A percentile compares a stretch with the other conserved stretches of the same genome.
phyloP scores from a whole-genome alignment of 2,888 invertebrate species.

The Thysanoteuthis rhombus region DNA sequence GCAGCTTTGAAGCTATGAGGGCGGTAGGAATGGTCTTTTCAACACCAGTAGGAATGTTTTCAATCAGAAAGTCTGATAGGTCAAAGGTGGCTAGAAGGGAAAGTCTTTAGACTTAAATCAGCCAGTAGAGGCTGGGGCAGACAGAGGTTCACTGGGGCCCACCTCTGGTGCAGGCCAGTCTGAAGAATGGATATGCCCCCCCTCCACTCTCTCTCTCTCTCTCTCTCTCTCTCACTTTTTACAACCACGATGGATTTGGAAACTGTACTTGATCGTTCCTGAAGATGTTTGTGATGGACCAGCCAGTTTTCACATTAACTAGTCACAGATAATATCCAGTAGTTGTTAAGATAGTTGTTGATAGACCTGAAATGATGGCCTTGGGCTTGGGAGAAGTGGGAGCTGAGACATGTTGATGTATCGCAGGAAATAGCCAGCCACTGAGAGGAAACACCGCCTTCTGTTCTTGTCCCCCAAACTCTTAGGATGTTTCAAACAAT shows the following conservation, averaged over 20 bases:
- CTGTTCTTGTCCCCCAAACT: not conserved
- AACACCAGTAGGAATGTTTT: not conserved
- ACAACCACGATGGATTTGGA: not conserved
- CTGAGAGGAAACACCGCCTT: not conserved
- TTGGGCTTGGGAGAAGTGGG: not conserved
- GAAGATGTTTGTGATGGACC: not conserved
- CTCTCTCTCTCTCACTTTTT: not conserved
- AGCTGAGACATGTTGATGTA: not conserved
- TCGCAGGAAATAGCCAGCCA: not conserved
- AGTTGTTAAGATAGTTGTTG: slow-evolving; percentile 12
- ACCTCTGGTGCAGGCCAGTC: not conserved
- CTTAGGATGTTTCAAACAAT: not conserved
- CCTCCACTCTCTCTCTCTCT: not conserved
- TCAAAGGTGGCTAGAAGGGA: not conserved
- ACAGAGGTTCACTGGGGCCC: not conserved
- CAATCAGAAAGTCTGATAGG: slow-evolving; percentile 12
- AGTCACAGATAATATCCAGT: slow-evolving; percentile 12
- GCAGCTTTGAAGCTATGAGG: not conserved
- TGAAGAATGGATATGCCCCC: not conserved
- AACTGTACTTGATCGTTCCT: not conserved
- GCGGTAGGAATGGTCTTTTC: not conserved
- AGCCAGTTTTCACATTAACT: slow-evolving; percentile 12
- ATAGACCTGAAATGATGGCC: not conserved
- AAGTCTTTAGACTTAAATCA: slow-evolving; percentile 12
- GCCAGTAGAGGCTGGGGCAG: not conserved